Base-by-base conservation (phyloP, 2,888 invertebrate species). In the Cataglyphis cursor region DNA sequence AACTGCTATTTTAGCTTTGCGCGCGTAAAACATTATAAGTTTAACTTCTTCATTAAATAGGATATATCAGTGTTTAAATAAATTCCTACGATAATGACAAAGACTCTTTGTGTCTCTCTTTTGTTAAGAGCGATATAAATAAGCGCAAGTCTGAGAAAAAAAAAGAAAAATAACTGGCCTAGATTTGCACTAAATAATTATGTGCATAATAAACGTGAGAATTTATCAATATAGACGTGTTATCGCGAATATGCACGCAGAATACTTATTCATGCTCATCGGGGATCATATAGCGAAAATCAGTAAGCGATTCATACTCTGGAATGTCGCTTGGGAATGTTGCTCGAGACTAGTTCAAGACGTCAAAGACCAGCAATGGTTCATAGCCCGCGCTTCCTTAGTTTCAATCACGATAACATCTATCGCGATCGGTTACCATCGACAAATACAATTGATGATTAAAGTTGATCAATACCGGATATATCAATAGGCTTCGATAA, bases 241-340 rank as follows among this genome's bases (percentile, higher is more conserved):
- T 21, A 21, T 31, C 28, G 44, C 35, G 12, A 9, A 10, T 24
- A 57, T 78, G 9, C 15, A 31, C 3, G 18, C 10, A 54, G 15
- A 64, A 15, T 51, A 64, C 8, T 65, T 15, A 54, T 28, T 76
- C 15, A 10, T 35, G 12, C 1, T 18, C 51, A 51, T 5, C 57
- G 57, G 48, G 9, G 48, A 31, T 57, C 48, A 64, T 48, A 24
- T 70, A 85, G 48, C 57, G 73, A 70, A 64, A 78, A 44, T 83
- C 85, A 51, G 85, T 87, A 85, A 85, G 82, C 86, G 87, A 89
- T 89, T 90, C 90, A 87, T 88, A 88, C 89, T 88, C 85, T 90
- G 91, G 90, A 92, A 91, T 91, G 92, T 89, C 87, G 88, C 87
- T 85, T 88, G 84, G 80, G 65, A 92, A 91, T 91, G 92, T 89